A percentile compares a stretch with the other conserved stretches of the same genome.
These are phyloP conservation scores for Diplosoma virens DNA, from an alignment of 23 tunicate genomes.

Conservation along the genomic window DNA sequence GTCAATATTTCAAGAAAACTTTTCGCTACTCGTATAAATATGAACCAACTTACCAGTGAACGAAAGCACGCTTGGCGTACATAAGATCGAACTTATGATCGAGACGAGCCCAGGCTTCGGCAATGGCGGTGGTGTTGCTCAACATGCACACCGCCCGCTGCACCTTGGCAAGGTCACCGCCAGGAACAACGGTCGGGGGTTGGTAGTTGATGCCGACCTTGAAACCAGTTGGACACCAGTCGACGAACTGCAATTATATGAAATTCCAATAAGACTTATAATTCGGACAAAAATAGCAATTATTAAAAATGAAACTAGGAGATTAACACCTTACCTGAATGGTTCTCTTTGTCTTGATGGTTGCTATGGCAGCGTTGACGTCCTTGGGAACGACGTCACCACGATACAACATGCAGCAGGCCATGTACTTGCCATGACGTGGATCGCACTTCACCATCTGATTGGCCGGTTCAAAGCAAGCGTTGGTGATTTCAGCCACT, in stretches of 20 bases:
- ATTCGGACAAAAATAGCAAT: not conserved
- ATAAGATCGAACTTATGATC: conserved; percentile 87
- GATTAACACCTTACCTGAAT: conserved; percentile 58
- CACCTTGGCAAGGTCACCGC: conserved; percentile 92
- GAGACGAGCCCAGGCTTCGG: conserved; percentile 96
- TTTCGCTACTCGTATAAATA: not conserved
- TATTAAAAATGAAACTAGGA: not conserved
- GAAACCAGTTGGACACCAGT: conserved; percentile 98
- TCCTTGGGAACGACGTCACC: conserved; percentile 99
- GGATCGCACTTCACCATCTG: conserved; percentile 97
- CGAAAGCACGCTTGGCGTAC: conserved; percentile 99
- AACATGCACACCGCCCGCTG: conserved; percentile 97
- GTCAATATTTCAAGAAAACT: no score
- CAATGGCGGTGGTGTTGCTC: conserved; percentile 96
- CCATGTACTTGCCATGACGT: conserved; percentile 89
- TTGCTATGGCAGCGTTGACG: conserved; percentile 99
- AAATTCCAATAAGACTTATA: not conserved
- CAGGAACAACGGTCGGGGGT: conserved; percentile 94
- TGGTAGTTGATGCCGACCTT: conserved; percentile 98
- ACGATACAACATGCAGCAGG: conserved; percentile 97
- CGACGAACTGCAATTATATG: conserved; percentile 59
- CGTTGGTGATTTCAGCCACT: conserved; percentile 99
- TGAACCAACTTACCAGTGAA: conserved; percentile 68
- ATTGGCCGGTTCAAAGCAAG: conserved; percentile 99
- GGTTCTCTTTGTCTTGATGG: conserved; percentile 95